Conservation (phyloP, 2,888 invertebrate genomes). For the Congeria kusceri region DNA sequence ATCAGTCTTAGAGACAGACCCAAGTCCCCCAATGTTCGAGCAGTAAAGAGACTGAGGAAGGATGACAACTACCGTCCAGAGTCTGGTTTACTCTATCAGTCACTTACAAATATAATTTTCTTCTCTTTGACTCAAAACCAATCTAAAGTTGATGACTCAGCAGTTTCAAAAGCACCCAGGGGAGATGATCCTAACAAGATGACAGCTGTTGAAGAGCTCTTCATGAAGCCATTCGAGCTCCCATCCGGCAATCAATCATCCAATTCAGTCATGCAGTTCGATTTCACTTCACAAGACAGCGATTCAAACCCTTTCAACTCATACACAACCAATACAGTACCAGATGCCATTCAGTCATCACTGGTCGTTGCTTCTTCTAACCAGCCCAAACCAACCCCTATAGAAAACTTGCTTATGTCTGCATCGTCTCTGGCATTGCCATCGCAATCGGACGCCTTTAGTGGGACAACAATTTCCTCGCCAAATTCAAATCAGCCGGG, state of each 20-base stretch:
- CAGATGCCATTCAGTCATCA: neutral
- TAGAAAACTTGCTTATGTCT: constrained; percentile 1
- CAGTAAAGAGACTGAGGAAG: constrained; percentile 20
- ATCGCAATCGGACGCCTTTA: neutral
- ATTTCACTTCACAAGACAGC: neutral
- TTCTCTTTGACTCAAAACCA: constrained; percentile 35
- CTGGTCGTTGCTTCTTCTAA: neutral
- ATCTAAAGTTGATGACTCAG: neutral
- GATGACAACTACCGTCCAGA: constrained; percentile 36
- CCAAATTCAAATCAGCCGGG: neutral
- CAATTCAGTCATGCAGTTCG: neutral
- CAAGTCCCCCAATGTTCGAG: constrained; percentile 3
- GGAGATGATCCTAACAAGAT: constrained; percentile 7
- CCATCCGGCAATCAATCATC: constrained; percentile 2
- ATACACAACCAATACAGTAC: neutral
- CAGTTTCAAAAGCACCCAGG: neutral
- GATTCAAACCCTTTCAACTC: neutral
- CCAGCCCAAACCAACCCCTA: neutral
- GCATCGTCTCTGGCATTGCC: neutral
- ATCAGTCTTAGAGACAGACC: constrained; percentile 19
- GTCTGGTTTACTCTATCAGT: constrained; percentile 35
- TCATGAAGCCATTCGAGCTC: constrained; percentile 15
- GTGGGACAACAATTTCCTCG: too few relatives aligned
- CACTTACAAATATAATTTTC: constrained; percentile 48
- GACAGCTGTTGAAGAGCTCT: constrained; percentile 34